Evolutionary conservation across 2,797 vertebrate genomes (phyloP).

Genomic region (Oceanodroma leucorhoa): DNA sequence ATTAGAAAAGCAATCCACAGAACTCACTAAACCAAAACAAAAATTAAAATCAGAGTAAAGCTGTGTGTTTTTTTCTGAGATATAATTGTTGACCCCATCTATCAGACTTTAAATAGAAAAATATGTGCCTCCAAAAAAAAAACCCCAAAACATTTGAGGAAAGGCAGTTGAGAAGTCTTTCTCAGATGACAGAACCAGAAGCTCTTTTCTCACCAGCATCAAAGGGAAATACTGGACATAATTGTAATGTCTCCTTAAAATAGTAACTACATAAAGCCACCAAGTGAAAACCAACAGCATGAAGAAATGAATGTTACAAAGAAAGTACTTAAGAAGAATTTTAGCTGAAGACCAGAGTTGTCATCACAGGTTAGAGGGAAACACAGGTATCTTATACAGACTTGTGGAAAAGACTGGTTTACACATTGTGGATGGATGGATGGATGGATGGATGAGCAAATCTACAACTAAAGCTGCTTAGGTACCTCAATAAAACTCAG

Average conservation of each 20-base stretch:
- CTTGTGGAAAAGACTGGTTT: neutral
- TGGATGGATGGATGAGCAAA: neutral
- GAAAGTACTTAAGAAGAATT: neutral
- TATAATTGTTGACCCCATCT: neutral
- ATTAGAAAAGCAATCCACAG: neutral
- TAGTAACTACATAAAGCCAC: neutral
- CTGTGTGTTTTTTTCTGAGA: accelerated
- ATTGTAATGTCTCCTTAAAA: neutral
- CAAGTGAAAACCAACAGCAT: neutral
- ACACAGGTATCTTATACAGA: neutral
- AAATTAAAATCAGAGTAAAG: neutral
- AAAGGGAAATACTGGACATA: neutral
- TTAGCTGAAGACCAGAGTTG: neutral
- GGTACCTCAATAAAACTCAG: neutral
- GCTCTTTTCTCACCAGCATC: neutral
- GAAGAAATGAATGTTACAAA: neutral
- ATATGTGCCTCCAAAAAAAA: neutral
- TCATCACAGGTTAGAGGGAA: neutral
- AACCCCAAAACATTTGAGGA: neutral
- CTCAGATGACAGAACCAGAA: neutral
- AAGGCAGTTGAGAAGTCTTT: neutral
- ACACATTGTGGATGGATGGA: neutral
- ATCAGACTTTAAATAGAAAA: neutral
- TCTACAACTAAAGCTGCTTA: neutral
- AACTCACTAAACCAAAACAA: neutral